phyloP scores from a whole-genome alignment of 2,888 invertebrate genomes.

The Drosophila atroscutellata region DNA sequence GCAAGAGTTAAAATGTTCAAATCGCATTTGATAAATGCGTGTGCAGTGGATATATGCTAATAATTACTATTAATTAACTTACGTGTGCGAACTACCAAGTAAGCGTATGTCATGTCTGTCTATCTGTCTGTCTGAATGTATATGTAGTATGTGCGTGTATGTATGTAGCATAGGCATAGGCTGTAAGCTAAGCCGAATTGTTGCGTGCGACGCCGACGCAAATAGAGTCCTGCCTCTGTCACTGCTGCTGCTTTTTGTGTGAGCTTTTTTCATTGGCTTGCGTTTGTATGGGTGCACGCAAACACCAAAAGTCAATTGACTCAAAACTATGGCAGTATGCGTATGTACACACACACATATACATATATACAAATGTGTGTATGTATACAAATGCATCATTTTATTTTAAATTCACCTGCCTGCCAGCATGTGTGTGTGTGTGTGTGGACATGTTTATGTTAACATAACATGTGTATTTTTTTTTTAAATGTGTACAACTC shows the following conservation, averaged over 20 bases:
- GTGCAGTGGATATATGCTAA: neutral
- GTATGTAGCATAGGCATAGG: slow-evolving; percentile 61
- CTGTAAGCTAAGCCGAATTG: slow-evolving; percentile 68
- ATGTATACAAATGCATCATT: neutral
- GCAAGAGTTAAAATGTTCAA: neutral
- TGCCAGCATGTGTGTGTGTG: neutral
- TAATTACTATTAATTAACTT: neutral
- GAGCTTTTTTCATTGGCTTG: slow-evolving; percentile 64
- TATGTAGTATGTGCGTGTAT: slow-evolving; percentile 26
- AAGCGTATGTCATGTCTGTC: neutral
- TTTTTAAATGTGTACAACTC: slow-evolving; percentile 34
- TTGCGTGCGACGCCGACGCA: slow-evolving; percentile 65
- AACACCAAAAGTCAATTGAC: slow-evolving; percentile 78
- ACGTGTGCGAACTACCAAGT: neutral
- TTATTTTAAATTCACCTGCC: slow-evolving; percentile 2
- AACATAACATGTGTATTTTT: neutral
- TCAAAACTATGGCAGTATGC: slow-evolving; percentile 60
- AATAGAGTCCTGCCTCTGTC: slow-evolving; percentile 49
- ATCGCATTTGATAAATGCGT: neutral
- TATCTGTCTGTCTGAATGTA: slow-evolving; percentile 19
- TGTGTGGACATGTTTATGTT: slow-evolving; percentile 5
- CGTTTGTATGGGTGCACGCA: slow-evolving; percentile 65
- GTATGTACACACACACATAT: slow-evolving; percentile 16
- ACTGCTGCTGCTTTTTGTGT: slow-evolving; percentile 18
- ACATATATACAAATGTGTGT: neutral